Evolutionary conservation across 2,797 vertebrate species (phyloP).

Genomic region (Lutjanus campechanus): DNA sequence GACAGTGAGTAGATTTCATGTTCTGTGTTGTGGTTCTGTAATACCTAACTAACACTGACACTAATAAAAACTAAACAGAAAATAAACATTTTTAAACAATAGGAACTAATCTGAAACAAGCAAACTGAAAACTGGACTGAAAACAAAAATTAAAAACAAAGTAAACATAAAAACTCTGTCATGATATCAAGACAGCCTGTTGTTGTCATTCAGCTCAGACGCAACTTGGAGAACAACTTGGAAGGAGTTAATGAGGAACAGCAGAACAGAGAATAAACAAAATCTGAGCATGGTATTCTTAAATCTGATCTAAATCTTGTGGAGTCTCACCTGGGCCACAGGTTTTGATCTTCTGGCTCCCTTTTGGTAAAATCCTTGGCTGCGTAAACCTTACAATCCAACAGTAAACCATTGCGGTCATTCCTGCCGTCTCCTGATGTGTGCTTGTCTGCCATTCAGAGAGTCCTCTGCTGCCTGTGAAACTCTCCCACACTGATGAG

Average conservation of each 20-base stretch:
- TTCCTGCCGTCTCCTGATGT: neutral
- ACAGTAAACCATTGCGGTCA: neutral
- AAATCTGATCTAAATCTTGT: neutral
- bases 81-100: no score
- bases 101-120: no score
- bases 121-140: no score
- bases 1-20: no score
- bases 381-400: neutral
- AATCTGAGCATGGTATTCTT: neutral
- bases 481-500: neutral
- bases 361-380: neutral
- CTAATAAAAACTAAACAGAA: no score
- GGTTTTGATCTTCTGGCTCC: neutral
- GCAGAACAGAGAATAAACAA: accelerated
- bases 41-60: no score
- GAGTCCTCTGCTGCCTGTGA: neutral
- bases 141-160: no score
- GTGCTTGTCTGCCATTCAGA: conserved; percentile 68
- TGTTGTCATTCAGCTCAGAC: neutral
- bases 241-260: neutral
- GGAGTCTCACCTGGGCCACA: conserved; percentile 78
- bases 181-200: neutral
- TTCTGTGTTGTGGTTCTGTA: no score
- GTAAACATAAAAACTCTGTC: no score
- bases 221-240: neutral